Percentiles rank a stretch among this genome's conserved stretches.
Conservation (phyloP, 2,888 invertebrate species). For the Euzophera pinguis region DNA sequence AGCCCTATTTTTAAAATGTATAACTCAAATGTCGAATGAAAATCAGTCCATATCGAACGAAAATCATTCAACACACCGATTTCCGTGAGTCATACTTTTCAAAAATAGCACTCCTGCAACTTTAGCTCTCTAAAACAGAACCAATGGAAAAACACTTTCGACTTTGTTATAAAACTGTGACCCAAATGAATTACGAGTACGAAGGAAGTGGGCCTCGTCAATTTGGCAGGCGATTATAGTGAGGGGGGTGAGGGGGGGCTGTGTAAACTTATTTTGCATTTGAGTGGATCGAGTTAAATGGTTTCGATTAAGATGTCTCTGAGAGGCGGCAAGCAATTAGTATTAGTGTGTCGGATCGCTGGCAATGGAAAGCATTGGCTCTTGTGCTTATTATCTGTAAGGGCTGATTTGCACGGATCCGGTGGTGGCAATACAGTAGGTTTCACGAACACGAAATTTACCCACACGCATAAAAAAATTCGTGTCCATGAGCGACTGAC, state of each 20-base stretch:
- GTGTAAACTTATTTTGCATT: slow-evolving; percentile 48
- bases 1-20: too few relatives aligned
- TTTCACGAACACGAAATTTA: too few relatives aligned
- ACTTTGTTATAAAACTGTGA: slow-evolving; percentile 4
- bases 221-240: slow-evolving; percentile 22
- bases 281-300: slow-evolving; percentile 44
- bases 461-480: too few relatives aligned
- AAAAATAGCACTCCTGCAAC: too few relatives aligned
- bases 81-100: too few relatives aligned
- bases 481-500: too few relatives aligned
- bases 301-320: slow-evolving; percentile 38
- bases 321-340: slow-evolving; percentile 15
- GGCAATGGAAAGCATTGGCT: not conserved
- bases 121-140: not conserved
- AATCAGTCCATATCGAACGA: too few relatives aligned
- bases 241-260: slow-evolving; percentile 25
- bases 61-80: too few relatives aligned
- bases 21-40: too few relatives aligned
- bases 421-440: too few relatives aligned
- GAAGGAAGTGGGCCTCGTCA: slow-evolving; percentile 9
- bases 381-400: too few relatives aligned
- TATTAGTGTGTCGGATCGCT: slow-evolving; percentile 16
- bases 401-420: too few relatives aligned
- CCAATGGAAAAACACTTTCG: not conserved
- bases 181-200: slow-evolving; percentile 7